Evolutionary conservation across 2,797 vertebrate species (phyloP).

Genomic region (Lagorchestes hirsutus): DNA sequence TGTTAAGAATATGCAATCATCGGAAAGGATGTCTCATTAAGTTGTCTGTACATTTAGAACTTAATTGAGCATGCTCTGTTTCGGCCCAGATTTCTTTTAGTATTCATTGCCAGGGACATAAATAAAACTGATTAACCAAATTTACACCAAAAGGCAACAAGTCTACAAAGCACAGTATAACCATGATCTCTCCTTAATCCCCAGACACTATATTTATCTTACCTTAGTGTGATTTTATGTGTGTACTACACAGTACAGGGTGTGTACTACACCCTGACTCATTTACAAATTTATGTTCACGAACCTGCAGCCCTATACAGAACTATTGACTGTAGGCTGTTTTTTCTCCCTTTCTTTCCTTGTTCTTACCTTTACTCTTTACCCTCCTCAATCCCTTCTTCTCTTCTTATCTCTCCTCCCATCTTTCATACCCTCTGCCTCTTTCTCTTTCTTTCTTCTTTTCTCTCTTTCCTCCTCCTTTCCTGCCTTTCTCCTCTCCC

Average conservation of each 20-base stretch:
- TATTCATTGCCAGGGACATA: neutral
- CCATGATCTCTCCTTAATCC: neutral
- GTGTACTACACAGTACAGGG: neutral
- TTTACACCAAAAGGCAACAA: neutral
- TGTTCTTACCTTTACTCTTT: neutral
- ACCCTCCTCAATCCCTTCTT: neutral
- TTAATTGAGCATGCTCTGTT: neutral
- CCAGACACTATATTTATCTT: neutral
- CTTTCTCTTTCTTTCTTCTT: too few relatives aligned
- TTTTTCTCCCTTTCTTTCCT: neutral
- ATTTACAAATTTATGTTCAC: neutral
- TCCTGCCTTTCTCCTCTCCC: too few relatives aligned
- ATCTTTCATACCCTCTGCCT: neutral
- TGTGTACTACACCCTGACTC: neutral
- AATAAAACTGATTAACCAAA: neutral
- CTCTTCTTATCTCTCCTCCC: neutral
- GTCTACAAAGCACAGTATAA: neutral
- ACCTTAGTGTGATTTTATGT: neutral
- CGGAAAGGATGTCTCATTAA: neutral
- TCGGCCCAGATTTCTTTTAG: neutral
- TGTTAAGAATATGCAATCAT: neutral
- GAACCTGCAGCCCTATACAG: neutral
- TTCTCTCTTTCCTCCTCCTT: too few relatives aligned
- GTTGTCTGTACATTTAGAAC: neutral
- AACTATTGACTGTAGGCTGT: neutral